Evolutionary conservation across 2,888 invertebrate genomes (phyloP), one percentile per base, ranked within the genome.

Genomic region (Gisinianus flammeolus): DNA sequence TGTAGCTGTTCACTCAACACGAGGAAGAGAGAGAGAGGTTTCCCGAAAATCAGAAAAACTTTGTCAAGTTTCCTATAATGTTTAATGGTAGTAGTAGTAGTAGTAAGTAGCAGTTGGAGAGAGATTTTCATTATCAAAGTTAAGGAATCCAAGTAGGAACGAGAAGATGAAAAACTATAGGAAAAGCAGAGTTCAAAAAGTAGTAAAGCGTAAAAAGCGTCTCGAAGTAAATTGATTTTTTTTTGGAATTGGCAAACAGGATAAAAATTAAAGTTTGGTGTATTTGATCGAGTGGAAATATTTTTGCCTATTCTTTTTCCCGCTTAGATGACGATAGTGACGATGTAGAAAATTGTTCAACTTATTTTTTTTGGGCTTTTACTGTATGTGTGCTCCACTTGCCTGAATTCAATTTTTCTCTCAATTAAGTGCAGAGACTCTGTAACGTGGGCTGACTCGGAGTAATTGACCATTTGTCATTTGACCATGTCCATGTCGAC

Each of bases 401-500:
- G 58, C 72, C 52, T 19, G 24, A 58, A 58, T 58, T 58, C 56
- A 72, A 58, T 72, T 72, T 72, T 72, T 72, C 72, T 72, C 58
- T 58, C 72, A 72, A 72, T 72, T 72, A 72, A 70, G 54, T 70
- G 70, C 70, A 70, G 70, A 54, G 28, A 70, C 22, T 56, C 33
- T 22, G 58, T 31, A 33, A 33, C n/a, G 56, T 33, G 33, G 33
- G 72, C 31, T 54, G 72, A 24, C 22, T 58, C n/a, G 56, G 56
- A 58, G 72, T 72, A 72, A 72, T 72, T 58, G 72, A 72, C 72
- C 72, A 72, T 72, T 72, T 72, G 72, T 72, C 72, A 72, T 72
- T 56, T 72, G 72, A 72, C 72, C 72, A 54, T 58, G 72, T 72
- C 72, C 72, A 54, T 58, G 72, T 72, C 72, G 72, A n/a, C 58